These are phyloP conservation scores for Lichenostomus cassidix DNA, from an alignment of 2,113 vertebrate genomes.

Conservation along the genomic window DNA sequence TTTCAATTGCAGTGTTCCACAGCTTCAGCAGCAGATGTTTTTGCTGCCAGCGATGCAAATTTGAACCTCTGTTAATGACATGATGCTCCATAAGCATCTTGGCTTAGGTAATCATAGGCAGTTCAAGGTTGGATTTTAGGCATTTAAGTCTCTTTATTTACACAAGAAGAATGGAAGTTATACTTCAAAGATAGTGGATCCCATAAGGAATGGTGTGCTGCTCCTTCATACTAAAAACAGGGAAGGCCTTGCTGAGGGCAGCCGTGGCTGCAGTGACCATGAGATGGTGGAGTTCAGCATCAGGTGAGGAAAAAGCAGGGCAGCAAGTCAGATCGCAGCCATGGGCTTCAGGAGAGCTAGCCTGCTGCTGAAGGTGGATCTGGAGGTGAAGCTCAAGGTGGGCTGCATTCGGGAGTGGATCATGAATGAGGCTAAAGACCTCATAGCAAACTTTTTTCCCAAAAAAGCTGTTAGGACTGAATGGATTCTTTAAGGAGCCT, in stretches of 20 bases:
- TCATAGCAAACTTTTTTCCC: background rate
- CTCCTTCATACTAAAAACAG: background rate
- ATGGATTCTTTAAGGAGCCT: background rate
- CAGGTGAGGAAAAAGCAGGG: background rate
- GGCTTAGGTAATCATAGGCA: background rate
- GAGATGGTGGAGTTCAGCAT: background rate
- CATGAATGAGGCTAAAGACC: background rate
- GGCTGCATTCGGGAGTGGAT: background rate
- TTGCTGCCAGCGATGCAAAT: background rate
- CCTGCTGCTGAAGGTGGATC: background rate
- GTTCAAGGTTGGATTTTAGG: background rate
- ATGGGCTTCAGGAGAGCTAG: background rate
- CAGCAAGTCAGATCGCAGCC: background rate
- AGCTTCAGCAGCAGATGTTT: background rate
- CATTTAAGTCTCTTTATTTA: background rate
- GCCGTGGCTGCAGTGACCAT: background rate
- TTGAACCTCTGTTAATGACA: background rate
- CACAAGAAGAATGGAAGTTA: background rate
- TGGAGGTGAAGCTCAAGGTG: background rate
- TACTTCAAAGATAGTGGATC: background rate
- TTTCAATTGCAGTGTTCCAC: background rate
- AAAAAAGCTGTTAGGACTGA: accelerated
- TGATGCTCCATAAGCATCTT: background rate
- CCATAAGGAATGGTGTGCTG: background rate
- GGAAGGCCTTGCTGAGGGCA: background rate